Base-by-base conservation (phyloP, 2,888 invertebrate species). In the Antheraea assamensis region DNA sequence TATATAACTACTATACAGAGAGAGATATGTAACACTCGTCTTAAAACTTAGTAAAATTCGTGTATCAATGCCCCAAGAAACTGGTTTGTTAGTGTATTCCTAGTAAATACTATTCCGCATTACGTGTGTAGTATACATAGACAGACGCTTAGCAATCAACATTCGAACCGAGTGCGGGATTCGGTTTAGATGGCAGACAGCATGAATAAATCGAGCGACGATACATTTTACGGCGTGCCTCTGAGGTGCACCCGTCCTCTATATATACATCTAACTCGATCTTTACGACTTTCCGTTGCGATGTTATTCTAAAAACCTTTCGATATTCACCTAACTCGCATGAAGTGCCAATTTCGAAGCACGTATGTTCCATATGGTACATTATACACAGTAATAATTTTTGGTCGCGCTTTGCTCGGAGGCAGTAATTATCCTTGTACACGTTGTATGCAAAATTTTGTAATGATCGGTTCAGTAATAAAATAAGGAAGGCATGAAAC, bases 201-300 rank as follows among this genome's bases (percentile, higher is more conserved):
- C 79, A 81, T 82, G 83, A 85, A 87, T 88, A 87, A 83, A 86
- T 84, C 82, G 83, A 80, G 79, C 78, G 76, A 77, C 81, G 81
- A 83, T 85, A 85, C 78, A 81, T 82, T 82, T 79, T 74, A 75
- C 76, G 76, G 77, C 73, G 71, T 76, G 72, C 73, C 76, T 52
- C 68, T 71, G 73, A 66, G 71, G 68, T 68, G 68, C 35, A 31
- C 66, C 24, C 31, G 31, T 35, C 5, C 21, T 68, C 15, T 68
- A 68, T 68, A 31, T 10, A 66, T 68, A 68, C 68, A 21, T 35
- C 68, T 31, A 68, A 35, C n/a, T 21, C 24, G 21, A 68, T 7
- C 27, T 61, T 61, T 61, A 61, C 27, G 27, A 61, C 27, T 27
- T 61, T 3, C 1, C 27, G 17, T 61, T n/a, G 10, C 21, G 10